Evolutionary conservation across 2,113 vertebrate genomes (phyloP).

Genomic region (Cyanistes caeruleus): DNA sequence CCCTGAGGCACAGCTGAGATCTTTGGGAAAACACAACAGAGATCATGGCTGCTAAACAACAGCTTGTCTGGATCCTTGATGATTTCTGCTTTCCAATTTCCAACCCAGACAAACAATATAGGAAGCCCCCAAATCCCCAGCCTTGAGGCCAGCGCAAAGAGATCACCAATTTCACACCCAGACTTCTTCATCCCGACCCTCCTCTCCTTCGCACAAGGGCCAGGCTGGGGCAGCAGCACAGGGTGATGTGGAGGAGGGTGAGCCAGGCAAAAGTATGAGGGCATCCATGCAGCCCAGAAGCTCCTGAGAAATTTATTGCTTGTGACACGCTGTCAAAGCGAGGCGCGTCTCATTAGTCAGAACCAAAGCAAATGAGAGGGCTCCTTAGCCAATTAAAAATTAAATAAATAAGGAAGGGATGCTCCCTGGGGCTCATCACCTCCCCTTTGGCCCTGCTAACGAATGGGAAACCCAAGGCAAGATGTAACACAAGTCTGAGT

Average conservation of each 20-base stretch:
- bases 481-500: not conserved
- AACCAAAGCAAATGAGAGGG: not conserved
- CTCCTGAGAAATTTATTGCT: constrained; percentile 24
- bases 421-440: not conserved
- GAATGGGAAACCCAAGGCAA: not conserved
- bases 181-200: not conserved
- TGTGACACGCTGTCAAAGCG: constrained; percentile 28
- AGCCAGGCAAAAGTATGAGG: not conserved
- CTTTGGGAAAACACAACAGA: not conserved
- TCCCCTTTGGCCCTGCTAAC: accelerated
- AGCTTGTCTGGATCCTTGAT: not conserved
- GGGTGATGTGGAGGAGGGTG: not conserved
- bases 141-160: not conserved
- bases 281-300: not conserved
- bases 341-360: constrained; percentile 20
- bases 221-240: not conserved
- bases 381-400: constrained; percentile 23
- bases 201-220: not conserved
- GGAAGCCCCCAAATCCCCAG: not conserved
- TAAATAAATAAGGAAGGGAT: not conserved
- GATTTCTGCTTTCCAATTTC: not conserved
- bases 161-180: not conserved
- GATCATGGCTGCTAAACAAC: not conserved
- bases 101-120: not conserved
- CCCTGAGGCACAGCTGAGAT: not conserved